Percentiles rank a stretch among this genome's conserved stretches.
phyloP scores from a whole-genome alignment of 92 coral and sea anemone genomes.

The Epizoanthus fatuus region DNA sequence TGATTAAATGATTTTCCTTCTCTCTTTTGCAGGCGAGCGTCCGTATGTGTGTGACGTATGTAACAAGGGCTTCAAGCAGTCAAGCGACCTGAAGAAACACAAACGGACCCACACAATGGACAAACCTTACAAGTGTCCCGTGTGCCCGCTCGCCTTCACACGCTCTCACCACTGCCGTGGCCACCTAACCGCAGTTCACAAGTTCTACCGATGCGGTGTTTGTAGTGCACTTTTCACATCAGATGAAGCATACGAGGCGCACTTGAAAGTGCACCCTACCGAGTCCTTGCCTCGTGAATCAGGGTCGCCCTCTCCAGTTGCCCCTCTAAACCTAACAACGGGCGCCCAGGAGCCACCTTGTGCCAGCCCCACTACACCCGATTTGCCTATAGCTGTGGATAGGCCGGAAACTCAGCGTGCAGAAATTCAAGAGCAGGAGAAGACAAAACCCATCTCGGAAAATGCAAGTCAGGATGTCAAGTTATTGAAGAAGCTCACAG shows the following conservation, averaged over 20 bases:
- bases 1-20: neutral
- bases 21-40: slow-evolving; percentile 82
- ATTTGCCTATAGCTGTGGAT: neutral
- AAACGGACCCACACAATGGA: slow-evolving; percentile 94
- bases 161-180: slow-evolving; percentile 97
- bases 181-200: slow-evolving; percentile 88
- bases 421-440: neutral
- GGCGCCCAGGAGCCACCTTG: neutral
- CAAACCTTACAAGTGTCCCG: slow-evolving; percentile 93
- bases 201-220: slow-evolving; percentile 80
- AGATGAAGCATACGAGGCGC: slow-evolving; percentile 85
- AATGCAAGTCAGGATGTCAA: neutral
- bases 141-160: slow-evolving; percentile 93
- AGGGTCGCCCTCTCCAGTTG: neutral
- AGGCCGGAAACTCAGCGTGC: neutral
- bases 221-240: slow-evolving; percentile 90
- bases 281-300: slow-evolving; percentile 6
- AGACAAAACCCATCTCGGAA: neutral
- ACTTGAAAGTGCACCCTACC: slow-evolving; percentile 80
- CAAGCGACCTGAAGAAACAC: slow-evolving; percentile 98
- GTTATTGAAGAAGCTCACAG: neutral
- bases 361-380: neutral
- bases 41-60: slow-evolving; percentile 96
- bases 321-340: neutral
- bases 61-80: slow-evolving; percentile 96